Evolutionary conservation across 2,113 vertebrate species (phyloP).

Genomic region (Myotis yumanensis): DNA sequence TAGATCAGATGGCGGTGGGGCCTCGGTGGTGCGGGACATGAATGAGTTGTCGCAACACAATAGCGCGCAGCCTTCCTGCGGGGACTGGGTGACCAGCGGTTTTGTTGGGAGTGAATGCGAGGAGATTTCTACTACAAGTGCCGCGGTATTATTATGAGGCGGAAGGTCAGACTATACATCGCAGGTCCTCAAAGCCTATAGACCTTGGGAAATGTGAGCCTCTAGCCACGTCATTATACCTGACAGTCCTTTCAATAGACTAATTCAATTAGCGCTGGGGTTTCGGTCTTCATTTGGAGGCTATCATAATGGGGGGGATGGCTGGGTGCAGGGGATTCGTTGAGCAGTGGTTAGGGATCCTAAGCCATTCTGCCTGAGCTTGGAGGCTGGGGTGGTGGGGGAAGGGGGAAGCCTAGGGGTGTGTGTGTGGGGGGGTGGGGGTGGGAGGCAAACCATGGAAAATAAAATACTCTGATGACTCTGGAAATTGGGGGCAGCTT

Average conservation of each 20-base stretch:
- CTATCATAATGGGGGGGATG: slow-evolving; percentile 63
- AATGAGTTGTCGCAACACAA: slow-evolving; percentile 91
- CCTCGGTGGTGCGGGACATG: slow-evolving; percentile 88
- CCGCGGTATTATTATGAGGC: slow-evolving; percentile 87
- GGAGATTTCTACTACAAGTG: slow-evolving; percentile 90
- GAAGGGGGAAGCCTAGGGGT: not conserved
- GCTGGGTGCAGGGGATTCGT: slow-evolving; percentile 77
- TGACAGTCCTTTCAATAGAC: slow-evolving; percentile 88
- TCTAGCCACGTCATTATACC: slow-evolving; percentile 87
- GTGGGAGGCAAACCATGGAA: not conserved
- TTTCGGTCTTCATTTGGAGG: slow-evolving; percentile 84
- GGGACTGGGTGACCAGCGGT: slow-evolving; percentile 89
- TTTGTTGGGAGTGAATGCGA: slow-evolving; percentile 90
- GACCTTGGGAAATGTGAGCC: slow-evolving; percentile 87
- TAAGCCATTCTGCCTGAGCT: slow-evolving; percentile 60
- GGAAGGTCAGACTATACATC: slow-evolving; percentile 90
- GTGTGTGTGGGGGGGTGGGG: not conserved
- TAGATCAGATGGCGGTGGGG: slow-evolving; percentile 88
- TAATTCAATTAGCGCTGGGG: slow-evolving; percentile 87
- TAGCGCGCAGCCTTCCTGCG: slow-evolving; percentile 88
- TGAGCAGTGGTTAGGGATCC: slow-evolving; percentile 80
- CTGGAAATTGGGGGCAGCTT: not conserved
- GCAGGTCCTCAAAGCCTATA: slow-evolving; percentile 90
- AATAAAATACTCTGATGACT: slow-evolving; percentile 40
- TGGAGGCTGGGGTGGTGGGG: not conserved